Evolutionary conservation across 2,797 vertebrate genomes (phyloP).

Genomic region (Urosaurus nigricauda): DNA sequence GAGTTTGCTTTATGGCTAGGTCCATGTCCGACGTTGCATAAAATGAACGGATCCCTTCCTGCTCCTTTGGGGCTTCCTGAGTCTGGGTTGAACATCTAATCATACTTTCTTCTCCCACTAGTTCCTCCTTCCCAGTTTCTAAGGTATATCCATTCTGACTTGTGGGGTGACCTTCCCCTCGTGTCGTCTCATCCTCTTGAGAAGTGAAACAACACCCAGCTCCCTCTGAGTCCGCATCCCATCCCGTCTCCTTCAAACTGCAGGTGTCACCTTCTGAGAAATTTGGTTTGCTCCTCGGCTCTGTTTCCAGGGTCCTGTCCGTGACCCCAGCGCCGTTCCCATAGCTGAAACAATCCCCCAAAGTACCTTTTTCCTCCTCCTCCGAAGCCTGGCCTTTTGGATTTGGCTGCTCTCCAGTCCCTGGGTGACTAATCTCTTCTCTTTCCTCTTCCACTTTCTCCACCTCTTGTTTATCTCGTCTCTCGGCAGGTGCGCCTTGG

Average conservation of each 20-base stretch:
- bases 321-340: not conserved
- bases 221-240: fast-evolving
- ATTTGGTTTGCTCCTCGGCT: not conserved
- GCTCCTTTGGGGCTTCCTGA: not conserved
- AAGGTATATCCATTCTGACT: fast-evolving
- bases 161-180: fast-evolving
- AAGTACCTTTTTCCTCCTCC: not conserved
- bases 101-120: fast-evolving
- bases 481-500: fast-evolving
- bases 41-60: conserved; percentile 68
- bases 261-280: fast-evolving
- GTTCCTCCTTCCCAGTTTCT: fast-evolving
- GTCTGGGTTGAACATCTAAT: not conserved
- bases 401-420: fast-evolving
- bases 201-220: fast-evolving
- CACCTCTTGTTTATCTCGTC: not conserved
- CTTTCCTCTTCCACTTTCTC: not conserved
- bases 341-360: conserved; percentile 57
- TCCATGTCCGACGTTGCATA: conserved; percentile 80
- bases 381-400: fast-evolving
- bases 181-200: fast-evolving
- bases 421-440: not conserved
- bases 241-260: fast-evolving
- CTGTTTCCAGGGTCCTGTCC: fast-evolving
- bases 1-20: conserved; percentile 79